Evolutionary conservation across 2,113 vertebrate genomes (phyloP), one percentile per base, ranked within the genome.

Genomic region (Lophura nycthemera): DNA sequence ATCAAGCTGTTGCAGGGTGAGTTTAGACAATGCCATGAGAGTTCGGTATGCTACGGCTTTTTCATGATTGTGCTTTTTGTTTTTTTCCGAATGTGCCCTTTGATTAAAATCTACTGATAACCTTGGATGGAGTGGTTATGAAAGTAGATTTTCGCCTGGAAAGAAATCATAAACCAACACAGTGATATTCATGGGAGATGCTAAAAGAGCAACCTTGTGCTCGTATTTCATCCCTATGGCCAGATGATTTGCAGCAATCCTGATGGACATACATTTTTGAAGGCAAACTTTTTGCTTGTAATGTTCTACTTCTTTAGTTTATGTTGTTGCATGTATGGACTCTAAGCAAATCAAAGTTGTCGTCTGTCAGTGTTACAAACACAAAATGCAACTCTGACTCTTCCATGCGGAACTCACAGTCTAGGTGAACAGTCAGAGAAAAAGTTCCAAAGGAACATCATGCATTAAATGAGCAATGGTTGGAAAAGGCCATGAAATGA

Each of bases 221-320:
- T 22, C 57, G 21, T 4, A 6, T 2, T 78, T 69, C 0, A 0
- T 69, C 54, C 48, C 2, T 0, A 3, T 61, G n/a, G 25, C 57
- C 70, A 69, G 32, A 29, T 81, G 29, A 43, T 30, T 34, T 76
- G 32, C 29, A 93, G 25, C 21, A 52, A 7, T 76, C 42, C 78
- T 63, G 52, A 40, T 81, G 64, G 9, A 40, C n/a, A 10, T 24
- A 14, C 64, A 63, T 27, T 72, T 83, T 76, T n/a, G 30, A 65
- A 59, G 74, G 88, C 9, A 42, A 69, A 38, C 6, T 4, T 40
- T 75, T 87, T 65, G 25, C 45, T 89, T 93, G 48, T 42, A 4
- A 2, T 25, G 24, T 70, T 7, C 22, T 69, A 1, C 18, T 40
- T 38, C 56, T 40, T 71, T 50, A 0, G 3, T 4, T 70, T 67